Evolutionary conservation across 2,797 vertebrate genomes (phyloP), one percentile per base, ranked within the genome.

Genomic region (Enteromius thamalakanensis): DNA sequence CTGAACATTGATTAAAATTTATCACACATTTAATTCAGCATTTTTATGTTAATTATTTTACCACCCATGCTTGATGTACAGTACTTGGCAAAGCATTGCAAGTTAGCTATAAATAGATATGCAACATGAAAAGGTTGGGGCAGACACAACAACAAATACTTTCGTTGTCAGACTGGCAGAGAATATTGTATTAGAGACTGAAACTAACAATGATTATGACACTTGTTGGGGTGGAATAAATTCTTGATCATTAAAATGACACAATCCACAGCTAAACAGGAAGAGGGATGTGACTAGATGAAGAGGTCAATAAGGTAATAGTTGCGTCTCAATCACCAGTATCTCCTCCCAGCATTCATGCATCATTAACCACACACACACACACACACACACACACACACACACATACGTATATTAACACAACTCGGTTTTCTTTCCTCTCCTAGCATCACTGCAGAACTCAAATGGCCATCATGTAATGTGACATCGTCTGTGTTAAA

Each of bases 291-390:
- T 78, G 40, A 74, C 60, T n/a, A 70, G 68, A 81, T 64, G 40
- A 81, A 42, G 71, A 87, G 87, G 76, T 47, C 49, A 80, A 51
- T 70, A 86, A 82, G 23, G 71, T 60, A 80, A 70, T 53, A 42
- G 64, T 23, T 60, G 68, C 49, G 58, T 85, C 79, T 82, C 76
- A 69, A 70, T 83, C 83, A 80, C 53, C 53, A 32, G 45, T 32
- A 69, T 69, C 60, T 58, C 51, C 67, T 76, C 55, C 82, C 86
- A 86, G 83, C 86, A 82, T 80, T 79, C 60, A 89, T 79, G 86
- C 90, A 90, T 93, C 93, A 94, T 94, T 93, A 93, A 89, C 89
- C 21, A 23, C 42, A 42, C 67, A 68, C 32, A 69, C 21, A 7
- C 53, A 42, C 67, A 67, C 29, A 69, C 37, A 7, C 53, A 68